A percentile compares a stretch with the other conserved stretches of the same genome.
phyloP scores from a whole-genome alignment of 2,797 vertebrate species.

The Melanotaenia pygmaea region DNA sequence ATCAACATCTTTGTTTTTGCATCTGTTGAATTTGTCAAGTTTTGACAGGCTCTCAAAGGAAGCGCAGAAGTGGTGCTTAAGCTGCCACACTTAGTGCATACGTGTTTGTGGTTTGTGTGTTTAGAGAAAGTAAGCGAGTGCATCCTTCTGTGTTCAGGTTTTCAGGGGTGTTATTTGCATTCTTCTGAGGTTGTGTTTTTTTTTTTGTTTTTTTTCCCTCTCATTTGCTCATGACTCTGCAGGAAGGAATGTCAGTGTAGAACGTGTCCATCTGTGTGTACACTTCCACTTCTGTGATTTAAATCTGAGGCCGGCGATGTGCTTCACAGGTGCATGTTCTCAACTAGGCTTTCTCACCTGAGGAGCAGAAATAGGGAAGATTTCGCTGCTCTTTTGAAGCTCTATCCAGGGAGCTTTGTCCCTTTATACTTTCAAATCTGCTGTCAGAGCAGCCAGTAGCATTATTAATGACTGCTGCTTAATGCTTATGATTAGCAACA shows the following conservation, averaged over 20 bases:
- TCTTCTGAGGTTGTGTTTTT: slow-evolving; percentile 39
- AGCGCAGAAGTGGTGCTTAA: slow-evolving; percentile 42
- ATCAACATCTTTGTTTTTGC: slow-evolving; percentile 72
- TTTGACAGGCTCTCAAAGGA: slow-evolving; percentile 65
- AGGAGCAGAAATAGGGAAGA: slow-evolving; percentile 39
- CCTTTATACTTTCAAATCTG: slow-evolving; percentile 7
- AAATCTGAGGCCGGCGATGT: slow-evolving; percentile 33
- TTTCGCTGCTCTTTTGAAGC: slow-evolving; percentile 48
- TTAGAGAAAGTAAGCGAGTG: slow-evolving; percentile 14
- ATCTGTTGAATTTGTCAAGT: slow-evolving; percentile 70
- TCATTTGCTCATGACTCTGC: slow-evolving; percentile 55
- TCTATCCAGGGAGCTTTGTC: slow-evolving; percentile 31
- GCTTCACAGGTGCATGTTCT: slow-evolving; percentile 66
- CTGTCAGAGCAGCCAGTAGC: slow-evolving; percentile 31
- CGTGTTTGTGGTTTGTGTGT: slow-evolving; percentile 19
- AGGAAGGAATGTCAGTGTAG: slow-evolving; percentile 28
- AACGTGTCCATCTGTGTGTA: slow-evolving; percentile 53
- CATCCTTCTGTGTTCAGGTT: slow-evolving; percentile 25
- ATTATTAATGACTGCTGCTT: not conserved
- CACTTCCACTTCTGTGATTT: slow-evolving; percentile 41
- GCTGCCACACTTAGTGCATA: slow-evolving; percentile 25
- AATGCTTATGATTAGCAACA: slow-evolving; percentile 1
- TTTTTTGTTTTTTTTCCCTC: not conserved
- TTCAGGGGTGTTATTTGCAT: slow-evolving; percentile 50
- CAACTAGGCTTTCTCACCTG: slow-evolving; percentile 54